Conservation (phyloP, 2,113 vertebrate genomes). For the Origma solitaria region DNA sequence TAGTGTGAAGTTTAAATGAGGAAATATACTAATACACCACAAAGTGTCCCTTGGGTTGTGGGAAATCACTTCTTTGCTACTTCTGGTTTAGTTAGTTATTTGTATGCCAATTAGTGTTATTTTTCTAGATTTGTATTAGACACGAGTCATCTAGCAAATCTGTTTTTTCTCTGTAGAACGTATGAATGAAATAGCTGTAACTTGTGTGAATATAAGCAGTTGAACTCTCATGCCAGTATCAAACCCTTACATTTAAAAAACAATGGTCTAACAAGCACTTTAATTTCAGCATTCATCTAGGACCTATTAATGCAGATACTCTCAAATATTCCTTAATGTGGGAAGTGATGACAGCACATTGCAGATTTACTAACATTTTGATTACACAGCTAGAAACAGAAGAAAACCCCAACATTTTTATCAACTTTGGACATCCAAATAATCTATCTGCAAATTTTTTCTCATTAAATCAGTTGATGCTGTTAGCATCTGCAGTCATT, state of each 20-base stretch:
- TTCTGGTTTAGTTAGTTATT: constrained; percentile 5
- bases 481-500: neutral
- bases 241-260: neutral
- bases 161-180: neutral
- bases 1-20: neutral
- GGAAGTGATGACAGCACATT: neutral
- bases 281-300: neutral
- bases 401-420: neutral
- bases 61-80: neutral
- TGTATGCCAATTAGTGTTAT: neutral
- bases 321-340: neutral
- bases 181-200: neutral
- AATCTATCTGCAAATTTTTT: neutral
- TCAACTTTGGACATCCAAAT: neutral
- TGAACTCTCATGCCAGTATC: neutral
- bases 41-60: neutral
- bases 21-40: neutral
- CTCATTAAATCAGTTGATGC: neutral
- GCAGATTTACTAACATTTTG: neutral
- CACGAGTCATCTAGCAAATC: neutral
- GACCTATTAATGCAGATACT: neutral
- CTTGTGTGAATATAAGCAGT: constrained; percentile 20
- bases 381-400: neutral
- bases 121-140: constrained; percentile 31
- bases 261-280: neutral